These are phyloP conservation scores for Drosophila busckii DNA, from an alignment of 1,140 invertebrate genomes.

Conservation along the genomic window DNA sequence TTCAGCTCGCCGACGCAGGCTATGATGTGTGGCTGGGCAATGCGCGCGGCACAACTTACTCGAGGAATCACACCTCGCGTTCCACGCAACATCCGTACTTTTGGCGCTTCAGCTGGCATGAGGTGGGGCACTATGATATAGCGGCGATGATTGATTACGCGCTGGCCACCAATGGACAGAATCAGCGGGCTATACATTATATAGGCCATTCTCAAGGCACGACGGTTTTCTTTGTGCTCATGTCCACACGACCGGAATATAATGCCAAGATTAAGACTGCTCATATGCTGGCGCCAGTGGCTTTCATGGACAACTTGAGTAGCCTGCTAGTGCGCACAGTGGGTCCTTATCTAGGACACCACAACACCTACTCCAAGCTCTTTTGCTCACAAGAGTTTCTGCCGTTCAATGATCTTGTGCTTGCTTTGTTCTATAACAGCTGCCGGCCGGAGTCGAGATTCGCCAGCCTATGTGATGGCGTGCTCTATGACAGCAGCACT, in stretches of 20 bases:
- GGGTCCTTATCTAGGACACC: conserved; percentile 36
- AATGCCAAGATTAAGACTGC: conserved; percentile 80
- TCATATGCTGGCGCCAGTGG: conserved; percentile 82
- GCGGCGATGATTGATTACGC: conserved; percentile 86
- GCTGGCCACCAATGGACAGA: conserved; percentile 80
- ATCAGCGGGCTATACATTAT: conserved; percentile 81
- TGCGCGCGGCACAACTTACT: conserved; percentile 79
- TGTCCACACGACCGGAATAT: conserved; percentile 81
- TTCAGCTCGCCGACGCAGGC: conserved; percentile 83
- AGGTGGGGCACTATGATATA: conserved; percentile 85
- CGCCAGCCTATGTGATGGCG: background rate
- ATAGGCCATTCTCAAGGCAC: conserved; percentile 84
- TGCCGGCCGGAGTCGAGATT: conserved; percentile 71
- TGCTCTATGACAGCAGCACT: background rate
- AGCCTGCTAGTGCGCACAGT: conserved; percentile 66
- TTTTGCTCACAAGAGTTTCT: conserved; percentile 78
- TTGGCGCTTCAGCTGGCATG: conserved; percentile 83
- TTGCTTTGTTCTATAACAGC: conserved; percentile 68
- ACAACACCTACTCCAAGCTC: conserved; percentile 70
- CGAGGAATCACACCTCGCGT: conserved; percentile 78
- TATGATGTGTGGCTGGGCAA: conserved; percentile 85
- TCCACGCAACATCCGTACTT: conserved; percentile 80
- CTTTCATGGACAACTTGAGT: conserved; percentile 70
- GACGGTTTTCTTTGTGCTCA: conserved; percentile 81
- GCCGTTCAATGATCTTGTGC: conserved; percentile 48